Conservation (phyloP, 2,888 invertebrate genomes). For the Anoplius nigerrimus region DNA sequence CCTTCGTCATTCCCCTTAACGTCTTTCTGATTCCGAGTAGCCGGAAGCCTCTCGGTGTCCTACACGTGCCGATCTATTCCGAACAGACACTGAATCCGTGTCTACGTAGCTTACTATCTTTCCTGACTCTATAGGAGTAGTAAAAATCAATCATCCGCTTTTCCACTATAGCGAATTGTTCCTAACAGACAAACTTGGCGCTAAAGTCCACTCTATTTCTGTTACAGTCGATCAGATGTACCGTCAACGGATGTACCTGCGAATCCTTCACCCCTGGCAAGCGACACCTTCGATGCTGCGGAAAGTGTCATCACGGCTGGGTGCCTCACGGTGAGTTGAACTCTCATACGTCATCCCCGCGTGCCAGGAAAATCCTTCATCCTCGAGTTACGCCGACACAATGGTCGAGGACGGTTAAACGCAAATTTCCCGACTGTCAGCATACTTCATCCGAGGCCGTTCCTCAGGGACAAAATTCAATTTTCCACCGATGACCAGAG, state of each 20-base stretch:
- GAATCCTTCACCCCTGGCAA: conserved; percentile 84
- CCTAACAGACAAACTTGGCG: no score
- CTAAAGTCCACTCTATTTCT: no score
- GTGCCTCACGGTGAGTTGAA: conserved; percentile 84
- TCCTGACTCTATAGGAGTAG: no score
- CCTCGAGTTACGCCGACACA: no score
- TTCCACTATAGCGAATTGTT: no score
- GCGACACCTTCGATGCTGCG: conserved; percentile 81
- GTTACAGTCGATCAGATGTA: conserved; percentile 81
- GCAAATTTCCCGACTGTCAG: conserved; percentile 68
- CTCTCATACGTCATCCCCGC: no score
- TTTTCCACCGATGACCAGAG: conserved; percentile 73
- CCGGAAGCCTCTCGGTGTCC: no score
- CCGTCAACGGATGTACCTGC: conserved; percentile 81
- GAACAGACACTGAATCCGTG: no score
- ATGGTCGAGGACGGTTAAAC: conserved; percentile 52
- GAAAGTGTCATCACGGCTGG: conserved; percentile 85
- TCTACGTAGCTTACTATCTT: no score
- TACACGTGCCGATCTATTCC: no score
- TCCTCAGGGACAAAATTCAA: conserved; percentile 74
- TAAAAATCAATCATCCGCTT: no score
- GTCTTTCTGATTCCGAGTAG: background rate
- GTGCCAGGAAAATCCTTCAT: no score
- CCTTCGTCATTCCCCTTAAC: conserved; percentile 20
- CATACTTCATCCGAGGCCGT: conserved; percentile 67